These are phyloP conservation scores for Drosophila pallidifrons DNA, from an alignment of 1,140 invertebrate genomes.

Conservation along the genomic window DNA sequence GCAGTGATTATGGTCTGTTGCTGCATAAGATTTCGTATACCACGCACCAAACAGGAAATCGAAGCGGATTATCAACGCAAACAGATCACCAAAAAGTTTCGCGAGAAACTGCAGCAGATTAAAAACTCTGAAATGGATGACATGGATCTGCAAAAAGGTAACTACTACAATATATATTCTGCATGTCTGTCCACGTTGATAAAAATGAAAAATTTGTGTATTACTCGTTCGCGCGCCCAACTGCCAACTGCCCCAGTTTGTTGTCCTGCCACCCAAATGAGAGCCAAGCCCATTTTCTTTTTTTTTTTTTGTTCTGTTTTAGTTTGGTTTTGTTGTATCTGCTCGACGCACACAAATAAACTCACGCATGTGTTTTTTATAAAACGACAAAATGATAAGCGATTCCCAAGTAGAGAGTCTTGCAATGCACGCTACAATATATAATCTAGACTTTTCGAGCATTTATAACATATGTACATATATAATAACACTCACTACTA, in stretches of 20 bases:
- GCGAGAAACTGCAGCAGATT: constrained; percentile 91
- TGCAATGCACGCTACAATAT: constrained; percentile 60
- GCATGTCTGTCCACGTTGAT: neutral
- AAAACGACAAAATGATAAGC: constrained; percentile 67
- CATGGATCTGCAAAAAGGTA: constrained; percentile 93
- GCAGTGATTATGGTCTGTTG: constrained; percentile 93
- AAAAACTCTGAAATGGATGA: constrained; percentile 94
- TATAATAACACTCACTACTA: constrained; percentile 50
- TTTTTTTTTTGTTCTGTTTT: constrained; percentile 24
- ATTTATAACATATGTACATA: constrained; percentile 12
- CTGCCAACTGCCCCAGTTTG: constrained; percentile 60
- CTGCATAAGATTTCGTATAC: constrained; percentile 94
- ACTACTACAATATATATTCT: neutral
- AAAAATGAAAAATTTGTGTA: constrained; percentile 49
- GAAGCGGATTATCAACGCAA: constrained; percentile 95
- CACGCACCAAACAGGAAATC: constrained; percentile 96
- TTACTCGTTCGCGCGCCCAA: constrained; percentile 15
- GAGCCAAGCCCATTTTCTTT: constrained; percentile 67
- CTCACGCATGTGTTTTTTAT: constrained; percentile 68
- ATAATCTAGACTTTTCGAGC: neutral
- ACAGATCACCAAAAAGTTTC: constrained; percentile 92
- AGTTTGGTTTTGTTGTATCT: constrained; percentile 36
- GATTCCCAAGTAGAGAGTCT: constrained; percentile 46
- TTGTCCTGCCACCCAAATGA: constrained; percentile 59
- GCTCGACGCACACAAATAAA: constrained; percentile 14